Evolutionary conservation across 2,797 vertebrate genomes (phyloP).

Genomic region (Acestrorhynchus altus): DNA sequence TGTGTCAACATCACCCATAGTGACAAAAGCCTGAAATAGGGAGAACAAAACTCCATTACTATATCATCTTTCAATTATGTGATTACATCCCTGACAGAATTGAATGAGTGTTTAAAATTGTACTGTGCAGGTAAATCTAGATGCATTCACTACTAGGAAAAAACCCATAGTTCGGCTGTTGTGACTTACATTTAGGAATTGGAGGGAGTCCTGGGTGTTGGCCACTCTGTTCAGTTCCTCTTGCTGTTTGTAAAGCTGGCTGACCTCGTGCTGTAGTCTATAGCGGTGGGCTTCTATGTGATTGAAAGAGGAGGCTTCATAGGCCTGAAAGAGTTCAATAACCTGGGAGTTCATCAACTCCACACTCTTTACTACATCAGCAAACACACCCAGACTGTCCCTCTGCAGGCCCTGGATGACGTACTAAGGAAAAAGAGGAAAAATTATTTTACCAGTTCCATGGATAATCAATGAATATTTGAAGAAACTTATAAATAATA

Average conservation of each 20-base stretch:
- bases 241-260: conserved; percentile 65
- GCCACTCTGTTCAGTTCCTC: conserved; percentile 70
- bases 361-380: conserved; percentile 63
- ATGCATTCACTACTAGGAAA: not conserved
- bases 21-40: conserved; percentile 67
- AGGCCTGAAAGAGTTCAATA: conserved; percentile 64
- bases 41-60: not conserved
- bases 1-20: conserved; percentile 51
- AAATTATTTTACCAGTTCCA: not conserved
- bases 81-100: not conserved
- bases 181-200: conserved; percentile 75
- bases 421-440: conserved; percentile 55
- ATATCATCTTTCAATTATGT: not conserved
- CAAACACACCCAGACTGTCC: conserved; percentile 69
- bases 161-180: too few relatives aligned
- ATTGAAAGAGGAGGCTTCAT: conserved; percentile 65
- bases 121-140: not conserved
- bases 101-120: not conserved
- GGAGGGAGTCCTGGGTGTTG: conserved; percentile 68
- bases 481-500: too few relatives aligned
- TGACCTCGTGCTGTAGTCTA: conserved; percentile 72
- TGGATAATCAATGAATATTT: not conserved
- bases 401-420: conserved; percentile 69
- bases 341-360: conserved; percentile 65
- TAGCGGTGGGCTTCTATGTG: conserved; percentile 66